Conservation (phyloP, 2,113 vertebrate genomes). For the Corythoichthys intestinalis region DNA sequence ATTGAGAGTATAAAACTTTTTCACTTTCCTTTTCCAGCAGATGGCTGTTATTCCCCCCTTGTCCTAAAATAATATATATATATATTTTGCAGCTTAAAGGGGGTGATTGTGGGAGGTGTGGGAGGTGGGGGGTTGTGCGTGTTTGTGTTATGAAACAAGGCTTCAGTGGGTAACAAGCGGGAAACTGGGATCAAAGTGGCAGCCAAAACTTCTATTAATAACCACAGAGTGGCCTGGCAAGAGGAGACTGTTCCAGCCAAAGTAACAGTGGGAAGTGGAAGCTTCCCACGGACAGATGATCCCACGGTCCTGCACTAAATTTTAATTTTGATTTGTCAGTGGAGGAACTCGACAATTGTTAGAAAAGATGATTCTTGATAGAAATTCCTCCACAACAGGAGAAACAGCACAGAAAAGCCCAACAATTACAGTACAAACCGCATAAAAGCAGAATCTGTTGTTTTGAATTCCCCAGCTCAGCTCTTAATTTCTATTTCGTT, state of each 20-base stretch:
- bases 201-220: slow-evolving; percentile 66
- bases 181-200: slow-evolving; percentile 46
- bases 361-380: slow-evolving; percentile 18
- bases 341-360: background rate
- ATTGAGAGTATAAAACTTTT: background rate
- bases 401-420: slow-evolving; percentile 9
- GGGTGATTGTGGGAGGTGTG: background rate
- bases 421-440: slow-evolving; percentile 18
- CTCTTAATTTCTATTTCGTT: background rate
- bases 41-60: slow-evolving; percentile 20
- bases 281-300: slow-evolving; percentile 42
- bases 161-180: slow-evolving; percentile 11
- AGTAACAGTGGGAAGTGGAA: slow-evolving; percentile 30
- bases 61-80: slow-evolving; percentile 43
- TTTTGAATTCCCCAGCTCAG: background rate
- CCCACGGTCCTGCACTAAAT: background rate
- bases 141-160: slow-evolving; percentile 46
- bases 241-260: slow-evolving; percentile 55
- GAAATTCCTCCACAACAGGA: slow-evolving; percentile 7
- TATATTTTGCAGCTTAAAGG: slow-evolving; percentile 14
- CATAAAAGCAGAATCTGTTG: slow-evolving; percentile 9
- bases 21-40: background rate
- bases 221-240: slow-evolving; percentile 45
- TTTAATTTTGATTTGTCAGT: slow-evolving; percentile 1
- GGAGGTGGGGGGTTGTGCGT: slow-evolving; percentile 40